Evolutionary conservation across 2,797 vertebrate genomes (phyloP).

Genomic region (Dendrocincla fuliginosa): DNA sequence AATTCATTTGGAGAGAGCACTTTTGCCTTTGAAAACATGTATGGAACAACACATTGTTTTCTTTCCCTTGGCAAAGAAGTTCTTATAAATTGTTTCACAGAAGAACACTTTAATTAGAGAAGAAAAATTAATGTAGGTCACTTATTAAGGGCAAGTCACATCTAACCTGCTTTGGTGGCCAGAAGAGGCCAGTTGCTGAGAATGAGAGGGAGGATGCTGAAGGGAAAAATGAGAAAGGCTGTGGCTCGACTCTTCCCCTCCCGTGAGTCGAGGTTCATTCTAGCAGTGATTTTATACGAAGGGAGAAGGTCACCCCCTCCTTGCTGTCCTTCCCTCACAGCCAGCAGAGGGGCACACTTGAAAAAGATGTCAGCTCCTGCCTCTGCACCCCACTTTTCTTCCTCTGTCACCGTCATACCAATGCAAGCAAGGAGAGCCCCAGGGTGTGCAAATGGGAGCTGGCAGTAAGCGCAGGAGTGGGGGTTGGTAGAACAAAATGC

Average conservation of each 20-base stretch:
- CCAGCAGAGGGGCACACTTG: rapidly evolving
- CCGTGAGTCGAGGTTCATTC: not conserved
- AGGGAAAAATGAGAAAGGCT: not conserved
- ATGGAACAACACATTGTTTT: not conserved
- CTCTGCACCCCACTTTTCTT: not conserved
- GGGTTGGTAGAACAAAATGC: slow-evolving; percentile 1
- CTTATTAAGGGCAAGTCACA: not conserved
- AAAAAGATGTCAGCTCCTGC: not conserved
- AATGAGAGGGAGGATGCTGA: not conserved
- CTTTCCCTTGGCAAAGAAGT: not conserved
- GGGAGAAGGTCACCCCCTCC: not conserved
- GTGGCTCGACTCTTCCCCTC: not conserved
- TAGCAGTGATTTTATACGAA: not conserved
- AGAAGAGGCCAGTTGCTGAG: slow-evolving; percentile 12
- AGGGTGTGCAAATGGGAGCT: not conserved
- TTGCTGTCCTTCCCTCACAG: not conserved
- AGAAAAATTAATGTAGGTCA: slow-evolving; percentile 43
- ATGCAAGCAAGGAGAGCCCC: not conserved
- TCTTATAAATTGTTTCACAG: not conserved
- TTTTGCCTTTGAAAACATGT: not conserved
- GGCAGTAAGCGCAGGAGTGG: not conserved
- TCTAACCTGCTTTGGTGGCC: slow-evolving; percentile 14
- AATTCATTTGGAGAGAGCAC: not conserved
- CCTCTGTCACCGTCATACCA: rapidly evolving
- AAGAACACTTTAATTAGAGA: slow-evolving; percentile 43